Base-by-base conservation (phyloP, 2,797 vertebrate genomes). In the Lutjanus argentimaculatus region DNA sequence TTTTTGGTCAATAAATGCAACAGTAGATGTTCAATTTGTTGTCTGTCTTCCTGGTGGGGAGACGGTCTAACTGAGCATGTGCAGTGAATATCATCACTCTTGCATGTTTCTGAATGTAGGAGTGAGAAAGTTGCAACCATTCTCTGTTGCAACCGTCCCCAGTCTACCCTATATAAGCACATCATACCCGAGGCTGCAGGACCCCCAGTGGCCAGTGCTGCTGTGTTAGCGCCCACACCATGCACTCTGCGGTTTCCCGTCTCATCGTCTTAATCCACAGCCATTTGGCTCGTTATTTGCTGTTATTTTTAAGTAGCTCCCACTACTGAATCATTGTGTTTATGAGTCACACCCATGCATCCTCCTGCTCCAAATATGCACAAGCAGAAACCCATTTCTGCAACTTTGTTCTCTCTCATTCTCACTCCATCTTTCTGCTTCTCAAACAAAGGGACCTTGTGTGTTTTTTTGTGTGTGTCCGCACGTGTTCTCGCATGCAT, bases 231-330 rank as follows among this genome's bases (percentile, higher is more conserved):
- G 6, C 48, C 64, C 65, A 36, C 55, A 66, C 49, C 51, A 19
- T 53, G 69, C 36, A n/a, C 68, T n/a, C 64, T 88, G 90, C 3
- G 86, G 89, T 86, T 83, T 84, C 85, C 79, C 52, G 75, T 80
- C 80, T 86, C 84, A 91, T 91, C 88, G 77, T 80, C 73, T 85
- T 84, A 85, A 92, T 87, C 72, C 77, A 67, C 85, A 90, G 75
- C 91, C 82, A 83, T 92, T 94, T 89, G 68, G 83, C 62, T 83
- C 75, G 87, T 87, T 76, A 86, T 88, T 90, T 86, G 92, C 81
- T 88, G 89, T 93, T 94, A 93, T 95, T 94, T 94, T 94, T 92
- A 95, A 91, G 87, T 65, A 77, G 72, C 79, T 83, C 74, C 80
- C 73, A 69, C 79, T 90, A 91, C 90, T 92, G 92, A 93, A 82